Percentiles rank a stretch among this genome's conserved stretches.
phyloP scores from a whole-genome alignment of 2,888 invertebrate genomes.

The Conus canariensis region DNA sequence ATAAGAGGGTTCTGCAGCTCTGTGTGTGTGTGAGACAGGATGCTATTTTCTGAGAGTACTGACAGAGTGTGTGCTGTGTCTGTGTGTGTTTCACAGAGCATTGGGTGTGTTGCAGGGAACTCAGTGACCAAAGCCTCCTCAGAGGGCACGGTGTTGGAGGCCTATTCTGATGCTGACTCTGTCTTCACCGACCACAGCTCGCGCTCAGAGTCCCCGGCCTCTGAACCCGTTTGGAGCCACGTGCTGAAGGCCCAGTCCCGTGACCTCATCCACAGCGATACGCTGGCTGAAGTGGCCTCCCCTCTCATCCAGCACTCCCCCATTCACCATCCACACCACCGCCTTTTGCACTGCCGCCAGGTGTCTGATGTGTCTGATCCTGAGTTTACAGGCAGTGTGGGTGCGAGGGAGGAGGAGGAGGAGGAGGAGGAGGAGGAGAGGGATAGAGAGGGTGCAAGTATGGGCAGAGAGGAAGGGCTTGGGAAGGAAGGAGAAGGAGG shows the following conservation, averaged over 20 bases:
- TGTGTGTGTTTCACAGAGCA: not conserved
- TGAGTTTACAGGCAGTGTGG: slow-evolving; percentile 2
- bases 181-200: slow-evolving; percentile 71
- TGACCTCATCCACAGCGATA: slow-evolving; percentile 72
- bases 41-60: not conserved
- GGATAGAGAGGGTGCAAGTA: not conserved
- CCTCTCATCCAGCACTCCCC: slow-evolving; percentile 53
- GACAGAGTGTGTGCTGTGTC: no score
- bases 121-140: slow-evolving; percentile 71
- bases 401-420: not conserved
- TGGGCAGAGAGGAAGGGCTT: not conserved
- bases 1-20: no score
- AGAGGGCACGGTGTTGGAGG: slow-evolving; percentile 70
- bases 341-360: not conserved
- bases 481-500: not conserved
- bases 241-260: slow-evolving; percentile 57
- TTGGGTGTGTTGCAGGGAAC: slow-evolving; percentile 60
- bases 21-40: not conserved
- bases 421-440: not conserved
- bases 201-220: slow-evolving; percentile 73
- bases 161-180: slow-evolving; percentile 70
- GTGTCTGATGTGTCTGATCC: slow-evolving; percentile 22
- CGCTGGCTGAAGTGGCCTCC: slow-evolving; percentile 61
- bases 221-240: slow-evolving; percentile 69
- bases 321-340: slow-evolving; percentile 27